These are phyloP conservation scores for Vanessa tameamea DNA, from an alignment of 1,140 invertebrate species.

Conservation along the genomic window DNA sequence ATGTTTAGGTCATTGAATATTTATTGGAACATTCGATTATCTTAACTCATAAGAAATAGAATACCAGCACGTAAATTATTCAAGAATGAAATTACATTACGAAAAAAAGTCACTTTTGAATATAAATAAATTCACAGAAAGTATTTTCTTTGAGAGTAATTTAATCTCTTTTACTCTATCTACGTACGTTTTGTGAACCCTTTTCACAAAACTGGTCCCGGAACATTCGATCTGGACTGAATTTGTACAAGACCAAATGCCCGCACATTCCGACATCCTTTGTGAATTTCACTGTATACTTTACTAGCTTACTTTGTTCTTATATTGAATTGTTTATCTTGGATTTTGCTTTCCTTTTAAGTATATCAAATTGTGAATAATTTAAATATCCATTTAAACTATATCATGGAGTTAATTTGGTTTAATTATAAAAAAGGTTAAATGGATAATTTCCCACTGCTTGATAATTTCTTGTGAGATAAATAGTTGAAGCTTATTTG, in stretches of 20 bases:
- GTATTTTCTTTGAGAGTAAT: conserved; percentile 66
- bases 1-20: no score
- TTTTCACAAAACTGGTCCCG: conserved; percentile 70
- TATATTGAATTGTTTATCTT: conserved; percentile 64
- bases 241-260: conserved; percentile 68
- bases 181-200: conserved; percentile 61
- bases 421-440: no score
- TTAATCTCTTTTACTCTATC: conserved; percentile 65
- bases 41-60: no score
- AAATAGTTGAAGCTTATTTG: no score
- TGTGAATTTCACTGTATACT: conserved; percentile 70
- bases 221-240: conserved; percentile 74
- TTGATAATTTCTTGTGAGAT: no score
- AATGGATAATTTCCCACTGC: no score
- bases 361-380: not conserved
- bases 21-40: no score
- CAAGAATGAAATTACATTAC: conserved; percentile 11
- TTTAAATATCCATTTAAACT: not conserved
- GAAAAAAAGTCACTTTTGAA: conserved; percentile 28
- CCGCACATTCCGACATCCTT: conserved; percentile 67
- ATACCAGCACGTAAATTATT: not conserved
- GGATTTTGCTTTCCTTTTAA: conserved; percentile 25
- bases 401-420: no score
- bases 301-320: conserved; percentile 62
- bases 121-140: conserved; percentile 34